Percentiles rank a stretch among this genome's conserved stretches.
phyloP scores from a whole-genome alignment of 2,888 invertebrate species.

The Elysia crispata region DNA sequence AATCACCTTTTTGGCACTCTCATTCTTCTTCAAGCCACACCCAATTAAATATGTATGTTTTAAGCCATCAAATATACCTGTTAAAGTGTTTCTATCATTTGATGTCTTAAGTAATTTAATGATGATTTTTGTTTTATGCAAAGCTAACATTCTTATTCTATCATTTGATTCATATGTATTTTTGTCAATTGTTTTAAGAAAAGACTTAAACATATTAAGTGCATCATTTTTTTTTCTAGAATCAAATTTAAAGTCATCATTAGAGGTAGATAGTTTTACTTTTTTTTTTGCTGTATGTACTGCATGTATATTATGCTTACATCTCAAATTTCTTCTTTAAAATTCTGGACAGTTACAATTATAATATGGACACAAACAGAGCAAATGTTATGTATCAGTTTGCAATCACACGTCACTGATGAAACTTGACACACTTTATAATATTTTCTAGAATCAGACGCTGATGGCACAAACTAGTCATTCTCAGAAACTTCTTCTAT shows the following conservation, averaged over 20 bases:
- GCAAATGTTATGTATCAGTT: not conserved
- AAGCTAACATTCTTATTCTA: too few species aligned
- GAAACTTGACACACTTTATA: not conserved
- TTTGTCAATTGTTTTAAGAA: too few species aligned
- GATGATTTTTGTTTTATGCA: too few species aligned
- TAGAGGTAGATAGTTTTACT: not conserved
- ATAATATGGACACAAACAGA: slow-evolving; percentile 11
- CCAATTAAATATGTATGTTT: not conserved
- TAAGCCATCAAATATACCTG: not conserved
- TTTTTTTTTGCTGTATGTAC: not conserved
- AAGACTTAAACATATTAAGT: too few species aligned
- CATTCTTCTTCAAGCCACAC: not conserved
- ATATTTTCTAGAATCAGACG: not conserved
- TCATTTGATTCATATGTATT: too few species aligned
- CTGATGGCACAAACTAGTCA: not conserved
- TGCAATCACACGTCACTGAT: not conserved
- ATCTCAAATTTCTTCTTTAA: not conserved
- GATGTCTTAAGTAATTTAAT: too few species aligned
- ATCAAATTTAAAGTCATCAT: not conserved
- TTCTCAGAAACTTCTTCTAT: slow-evolving; percentile 2
- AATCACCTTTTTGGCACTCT: not conserved
- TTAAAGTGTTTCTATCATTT: not conserved
- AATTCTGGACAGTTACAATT: not conserved
- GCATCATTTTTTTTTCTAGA: too few species aligned
- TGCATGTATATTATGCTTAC: slow-evolving; percentile 19